Evolutionary conservation across 2,888 invertebrate species (phyloP), one percentile per base, ranked within the genome.

Genomic region (Nemotelus nigrinus): DNA sequence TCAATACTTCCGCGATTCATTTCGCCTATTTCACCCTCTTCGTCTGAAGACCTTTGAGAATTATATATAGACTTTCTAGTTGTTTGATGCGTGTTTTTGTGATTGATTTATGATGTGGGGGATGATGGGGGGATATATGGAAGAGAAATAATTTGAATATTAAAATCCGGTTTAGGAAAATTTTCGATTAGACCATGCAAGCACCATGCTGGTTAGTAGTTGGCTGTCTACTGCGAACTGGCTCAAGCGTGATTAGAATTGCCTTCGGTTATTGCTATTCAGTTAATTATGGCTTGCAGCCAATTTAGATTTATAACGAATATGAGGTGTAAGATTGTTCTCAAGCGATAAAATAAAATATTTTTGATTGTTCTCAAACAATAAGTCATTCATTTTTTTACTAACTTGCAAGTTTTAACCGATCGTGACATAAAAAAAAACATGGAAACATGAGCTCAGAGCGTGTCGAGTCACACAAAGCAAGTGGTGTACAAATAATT

Each of bases 31-130:
- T 87, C 87, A 80, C 83, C 86, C 82, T 86, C 87, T 82, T 87
- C 87, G 80, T 87, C 87, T 83, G 86, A 86, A 82, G 87, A 87
- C 86, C 87, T 87, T 86, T 85, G 86, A 82, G 85, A 86, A 86
- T 84, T 85, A 86, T 83, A 85, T 83, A 85, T 85, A 85, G 82
- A 86, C 82, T 84, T 82, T 84, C 86, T 86, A 81, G 82, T 82
- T 81, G 77, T 75, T 80, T 75, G 80, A 76, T 70, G 80, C 80
- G 78, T 80, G 79, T 75, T 68, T 81, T 71, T 79, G 80, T 81
- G 45, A 79, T 72, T 77, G 41, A 4, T 72, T 72, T 67, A 39
- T 67, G 6, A 41, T n/a, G 8, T 63, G 58, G 43, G 25, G 63
- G 63, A 63, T 3, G 63, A 65, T 8, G 70, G 6, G 10, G 48